phyloP scores from a whole-genome alignment of 2,797 vertebrate species.

The Tamandua tetradactyla region DNA sequence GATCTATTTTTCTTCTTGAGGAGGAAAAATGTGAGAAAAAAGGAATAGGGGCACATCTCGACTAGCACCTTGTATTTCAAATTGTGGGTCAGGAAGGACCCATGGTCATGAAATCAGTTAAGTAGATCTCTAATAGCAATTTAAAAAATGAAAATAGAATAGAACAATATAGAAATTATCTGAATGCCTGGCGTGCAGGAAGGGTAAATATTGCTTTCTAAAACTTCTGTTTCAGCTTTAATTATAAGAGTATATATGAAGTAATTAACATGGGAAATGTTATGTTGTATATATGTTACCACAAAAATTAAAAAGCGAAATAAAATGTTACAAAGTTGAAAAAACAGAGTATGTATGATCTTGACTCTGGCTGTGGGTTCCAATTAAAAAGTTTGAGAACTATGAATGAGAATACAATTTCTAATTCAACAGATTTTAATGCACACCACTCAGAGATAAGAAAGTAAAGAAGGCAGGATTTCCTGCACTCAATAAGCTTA shows the following conservation, averaged over 20 bases:
- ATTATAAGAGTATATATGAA: not conserved
- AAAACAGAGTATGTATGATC: not conserved
- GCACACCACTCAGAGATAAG: not conserved
- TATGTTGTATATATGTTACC: no score
- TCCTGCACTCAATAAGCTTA: not conserved
- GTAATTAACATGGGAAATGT: no score
- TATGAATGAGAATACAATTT: not conserved
- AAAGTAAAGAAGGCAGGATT: not conserved
- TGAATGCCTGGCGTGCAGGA: not conserved
- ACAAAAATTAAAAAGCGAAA: no score
- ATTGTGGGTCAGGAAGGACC: not conserved
- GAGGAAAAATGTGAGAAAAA: not conserved
- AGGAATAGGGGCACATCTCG: not conserved
- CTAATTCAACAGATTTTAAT: not conserved
- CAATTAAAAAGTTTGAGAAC: not conserved
- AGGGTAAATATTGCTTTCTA: not conserved
- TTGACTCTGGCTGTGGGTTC: not conserved
- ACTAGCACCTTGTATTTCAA: not conserved
- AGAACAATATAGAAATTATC: not conserved
- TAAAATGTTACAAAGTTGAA: no score
- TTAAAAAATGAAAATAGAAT: not conserved
- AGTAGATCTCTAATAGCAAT: not conserved
- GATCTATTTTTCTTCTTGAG: slow-evolving; percentile 2
- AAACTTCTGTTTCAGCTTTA: slow-evolving; percentile 12
- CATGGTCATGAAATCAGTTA: not conserved